Evolutionary conservation across 2,888 invertebrate species (phyloP), one percentile per base, ranked within the genome.

Genomic region (Agonopterix subpropinquella): DNA sequence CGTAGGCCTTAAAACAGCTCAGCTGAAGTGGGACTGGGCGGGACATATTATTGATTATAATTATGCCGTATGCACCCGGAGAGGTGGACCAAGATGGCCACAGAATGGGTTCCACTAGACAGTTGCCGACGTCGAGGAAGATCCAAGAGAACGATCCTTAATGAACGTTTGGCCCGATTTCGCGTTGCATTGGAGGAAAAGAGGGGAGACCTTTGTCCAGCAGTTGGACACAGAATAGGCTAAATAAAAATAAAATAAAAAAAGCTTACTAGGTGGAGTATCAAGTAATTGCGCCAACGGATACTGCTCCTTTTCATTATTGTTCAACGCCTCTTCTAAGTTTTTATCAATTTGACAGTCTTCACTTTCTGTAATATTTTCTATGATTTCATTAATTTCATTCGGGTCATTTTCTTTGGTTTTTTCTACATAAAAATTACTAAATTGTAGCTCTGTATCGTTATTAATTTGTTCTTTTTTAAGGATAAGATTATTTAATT

Each of bases 281-380:
- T 61, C 58, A 43, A 87, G 59, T 46, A 88, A 54, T 44, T 77
- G 73, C 15, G 80, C 74, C 10, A 87, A 59, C 35, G 64, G 64
- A 50, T 77, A 66, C 43, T 74, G 64, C 43, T 70, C 54, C 49
- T 65, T 69, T 28, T 58, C 57, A 4, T 64, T 63, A 62, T 76
- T 65, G 49, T 72, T 67, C 50, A 85, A 64, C 3, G 82, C 85
- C 45, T 67, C 65, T 44, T 78, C 73, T 48, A 87, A 63, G 57
- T 84, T 83, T 52, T 58, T 75, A 50, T 83, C 82, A 47, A 84
- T 80, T 9, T 63, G 57, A 58, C 43, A 47, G 8, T 43, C 36
- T 10, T 11, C 11, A 4, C 13, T 13, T 45, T 37, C 13, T 13
- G 7, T 28, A 28, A 28, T 28, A 28, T 46, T 39, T 37, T 45